A percentile compares a stretch with the other conserved stretches of the same genome.
phyloP scores from a whole-genome alignment of 2,888 invertebrate species.

The Aphodius sticticus region DNA sequence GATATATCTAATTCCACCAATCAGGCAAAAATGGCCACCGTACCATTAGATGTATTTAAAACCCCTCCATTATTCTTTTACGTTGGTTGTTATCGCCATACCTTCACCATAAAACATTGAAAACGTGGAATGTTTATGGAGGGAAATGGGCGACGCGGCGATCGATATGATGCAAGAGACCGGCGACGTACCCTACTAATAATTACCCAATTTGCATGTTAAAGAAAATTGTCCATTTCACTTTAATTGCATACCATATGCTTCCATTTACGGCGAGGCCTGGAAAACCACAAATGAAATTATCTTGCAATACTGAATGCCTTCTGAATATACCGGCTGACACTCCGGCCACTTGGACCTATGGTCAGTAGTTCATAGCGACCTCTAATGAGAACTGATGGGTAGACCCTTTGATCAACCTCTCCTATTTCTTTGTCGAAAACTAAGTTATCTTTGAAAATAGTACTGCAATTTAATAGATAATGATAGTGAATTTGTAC shows the following conservation, averaged over 20 bases:
- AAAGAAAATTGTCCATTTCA: background rate
- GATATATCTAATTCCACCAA: no score
- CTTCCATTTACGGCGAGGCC: constrained; percentile 29
- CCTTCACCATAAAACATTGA: no score
- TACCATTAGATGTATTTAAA: no score
- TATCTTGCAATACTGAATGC: constrained; percentile 34
- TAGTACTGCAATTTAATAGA: background rate
- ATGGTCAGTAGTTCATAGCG: background rate
- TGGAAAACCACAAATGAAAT: constrained; percentile 41
- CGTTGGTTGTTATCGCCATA: no score
- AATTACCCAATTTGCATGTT: background rate
- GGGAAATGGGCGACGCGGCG: background rate
- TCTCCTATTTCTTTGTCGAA: background rate
- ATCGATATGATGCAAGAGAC: background rate
- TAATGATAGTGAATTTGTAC: no score
- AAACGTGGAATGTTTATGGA: background rate
- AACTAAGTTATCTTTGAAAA: background rate
- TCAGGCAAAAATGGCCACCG: no score
- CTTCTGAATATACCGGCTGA: background rate
- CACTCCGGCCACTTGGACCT: background rate
- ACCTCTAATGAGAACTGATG: constrained; percentile 4
- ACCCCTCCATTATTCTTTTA: no score
- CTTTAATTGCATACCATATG: constrained; percentile 32
- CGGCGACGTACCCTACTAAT: background rate
- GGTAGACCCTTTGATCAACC: background rate